Base-by-base conservation (phyloP, 2,888 invertebrate genomes). In the Cerastis rubricosa region DNA sequence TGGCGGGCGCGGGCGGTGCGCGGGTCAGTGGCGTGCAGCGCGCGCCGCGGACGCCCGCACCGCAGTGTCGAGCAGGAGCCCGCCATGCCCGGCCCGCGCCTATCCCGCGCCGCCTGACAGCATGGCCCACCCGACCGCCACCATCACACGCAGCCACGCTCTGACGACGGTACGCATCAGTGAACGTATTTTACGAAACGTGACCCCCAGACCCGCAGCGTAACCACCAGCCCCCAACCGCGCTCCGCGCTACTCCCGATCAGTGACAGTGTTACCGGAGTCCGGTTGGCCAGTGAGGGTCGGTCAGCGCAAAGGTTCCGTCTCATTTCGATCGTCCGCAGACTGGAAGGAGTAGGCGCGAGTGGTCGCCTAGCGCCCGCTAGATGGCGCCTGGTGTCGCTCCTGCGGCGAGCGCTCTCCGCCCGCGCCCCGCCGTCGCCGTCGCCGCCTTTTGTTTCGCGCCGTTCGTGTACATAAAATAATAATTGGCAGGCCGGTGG, bases 61-160 rank as follows among this genome's bases (percentile, higher is more conserved):
- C 95, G 94, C 96, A 96, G 96, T 95, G 96, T 95, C 96, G 96
- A 96, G 95, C 96, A 94, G 94, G 90, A 95, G 93, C 95, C 95
- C 96, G 96, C 95, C 96, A 96, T 96, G 96, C 96, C 95, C 95
- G 96, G 96, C 96, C 95, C 95, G 96, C 96, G 96, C 95, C 94
- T 95, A 93, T 94, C 93, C 93, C 96, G 96, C 96, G 96, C 95
- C 95, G 96, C 96, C 96, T 96, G 96, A 96, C 96, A 96, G 96
- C 96, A 96, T 96, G 96, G 96, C 96, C 96, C 89, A 91, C 92
- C 95, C 95, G 94, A 95, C 95, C 96, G 96, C 96, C 95, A 96
- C 96, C 96, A 95, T 94, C 96, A 95, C 96, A 95, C 96, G 96
- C 96, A 96, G 96, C 96, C 96, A 96, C 96, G 96, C 96, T 96